These are phyloP conservation scores for Isotomurus palustris DNA, from an alignment of 2,888 invertebrate genomes.

Conservation along the genomic window DNA sequence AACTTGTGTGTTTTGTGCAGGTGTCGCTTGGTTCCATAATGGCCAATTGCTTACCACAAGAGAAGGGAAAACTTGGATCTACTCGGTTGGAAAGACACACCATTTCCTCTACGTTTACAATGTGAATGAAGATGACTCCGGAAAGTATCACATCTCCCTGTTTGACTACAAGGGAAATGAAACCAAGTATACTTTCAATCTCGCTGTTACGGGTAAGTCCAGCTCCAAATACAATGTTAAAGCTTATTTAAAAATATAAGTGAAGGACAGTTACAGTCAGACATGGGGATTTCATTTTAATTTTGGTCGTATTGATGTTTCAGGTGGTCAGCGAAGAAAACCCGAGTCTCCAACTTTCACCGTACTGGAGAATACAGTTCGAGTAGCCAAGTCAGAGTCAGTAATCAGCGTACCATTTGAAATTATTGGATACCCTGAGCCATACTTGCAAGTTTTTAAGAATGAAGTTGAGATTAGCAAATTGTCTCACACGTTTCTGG, in stretches of 20 bases:
- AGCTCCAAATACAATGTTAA: too few relatives aligned
- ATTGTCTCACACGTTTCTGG: constrained; percentile 25
- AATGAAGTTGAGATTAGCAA: constrained; percentile 47
- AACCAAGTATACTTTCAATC: constrained; percentile 45
- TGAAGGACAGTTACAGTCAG: too few relatives aligned
- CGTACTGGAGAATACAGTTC: constrained; percentile 27
- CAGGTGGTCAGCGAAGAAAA: constrained; percentile 27
- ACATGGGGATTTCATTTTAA: too few relatives aligned
- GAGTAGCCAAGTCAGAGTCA: constrained; percentile 14
- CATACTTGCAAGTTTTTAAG: constrained; percentile 52
- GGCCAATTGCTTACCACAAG: constrained; percentile 30
- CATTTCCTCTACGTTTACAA: constrained; percentile 46
- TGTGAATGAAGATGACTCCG: constrained; percentile 46
- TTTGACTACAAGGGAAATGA: constrained; percentile 40
- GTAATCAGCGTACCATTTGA: constrained; percentile 41
- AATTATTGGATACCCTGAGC: constrained; percentile 54
- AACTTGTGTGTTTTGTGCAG: neutral
- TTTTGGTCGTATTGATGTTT: constrained; percentile 3
- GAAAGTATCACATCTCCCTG: constrained; percentile 48
- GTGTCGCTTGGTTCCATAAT: constrained; percentile 43
- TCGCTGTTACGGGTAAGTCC: constrained; percentile 39
- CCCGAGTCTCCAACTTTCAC: constrained; percentile 38
- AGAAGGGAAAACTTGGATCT: constrained; percentile 34
- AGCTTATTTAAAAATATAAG: too few relatives aligned
- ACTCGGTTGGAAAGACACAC: constrained; percentile 27